Evolutionary conservation across 2,113 vertebrate genomes (phyloP).

Genomic region (Girardinichthys multiradiatus): DNA sequence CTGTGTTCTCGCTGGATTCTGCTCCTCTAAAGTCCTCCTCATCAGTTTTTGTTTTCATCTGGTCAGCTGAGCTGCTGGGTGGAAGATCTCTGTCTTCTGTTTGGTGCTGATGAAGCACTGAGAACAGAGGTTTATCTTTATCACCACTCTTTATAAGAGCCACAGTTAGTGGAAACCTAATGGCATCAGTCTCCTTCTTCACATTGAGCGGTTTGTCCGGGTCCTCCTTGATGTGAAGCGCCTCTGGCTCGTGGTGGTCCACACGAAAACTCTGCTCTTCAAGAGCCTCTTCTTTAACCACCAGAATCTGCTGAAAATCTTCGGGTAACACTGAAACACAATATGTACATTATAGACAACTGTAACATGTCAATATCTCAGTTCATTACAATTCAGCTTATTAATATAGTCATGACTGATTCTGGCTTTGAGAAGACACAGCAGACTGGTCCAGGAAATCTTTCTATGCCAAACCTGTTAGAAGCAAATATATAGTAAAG

Average conservation of each 20-base stretch:
- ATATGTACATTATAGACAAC: background rate
- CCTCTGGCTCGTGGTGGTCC: background rate
- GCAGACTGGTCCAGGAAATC: no score
- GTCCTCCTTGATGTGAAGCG: background rate
- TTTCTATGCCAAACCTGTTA: no score
- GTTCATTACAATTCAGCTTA: background rate
- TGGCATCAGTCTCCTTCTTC: no score
- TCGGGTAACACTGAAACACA: background rate
- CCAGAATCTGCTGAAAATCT: background rate
- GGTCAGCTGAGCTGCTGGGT: background rate
- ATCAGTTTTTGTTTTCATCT: background rate
- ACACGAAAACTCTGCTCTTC: background rate
- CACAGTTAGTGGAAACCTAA: no score
- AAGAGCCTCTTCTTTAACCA: background rate
- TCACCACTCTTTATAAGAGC: no score
- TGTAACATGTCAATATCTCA: background rate
- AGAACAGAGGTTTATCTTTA: no score
- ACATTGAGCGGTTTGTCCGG: no score
- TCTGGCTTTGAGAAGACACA: no score
- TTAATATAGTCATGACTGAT: no score
- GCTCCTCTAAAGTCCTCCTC: background rate
- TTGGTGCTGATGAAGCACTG: no score
- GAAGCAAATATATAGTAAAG: no score
- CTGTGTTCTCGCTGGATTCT: background rate
- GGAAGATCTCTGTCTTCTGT: background rate